Base-by-base conservation (phyloP, 2,797 vertebrate species). In the Pseudochirops corinnae region DNA sequence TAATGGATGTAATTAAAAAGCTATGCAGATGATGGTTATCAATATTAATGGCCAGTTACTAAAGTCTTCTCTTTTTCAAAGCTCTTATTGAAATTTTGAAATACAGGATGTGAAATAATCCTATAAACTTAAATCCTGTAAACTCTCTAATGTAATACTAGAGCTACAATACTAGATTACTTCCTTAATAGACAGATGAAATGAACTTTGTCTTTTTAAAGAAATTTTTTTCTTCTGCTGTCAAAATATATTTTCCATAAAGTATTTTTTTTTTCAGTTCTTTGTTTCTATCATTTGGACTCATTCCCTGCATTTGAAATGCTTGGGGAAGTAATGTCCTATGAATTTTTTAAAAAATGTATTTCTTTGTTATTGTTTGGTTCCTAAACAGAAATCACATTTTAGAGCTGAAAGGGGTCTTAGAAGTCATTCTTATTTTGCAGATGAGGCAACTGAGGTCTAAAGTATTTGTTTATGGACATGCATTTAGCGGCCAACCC, bases 81-180 rank as follows among this genome's bases (percentile, higher is more conserved):
- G 21, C 24, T 46, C 74, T 82, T 82, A 82, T 26, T 46, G 74
- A 55, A n/a, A 39, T 87, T 95, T 92, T 96, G 53, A 39, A 87
- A 87, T 91, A 67, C 4, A 94, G 50, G 3, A 29, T 91, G 94
- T 53, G 11, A 97, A 91, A 94, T 92, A 93, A 93, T 67, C 67
- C 87, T 91, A 93, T 57, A 94, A 60, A 55, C 56, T 55, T 55
- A 46, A 94, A 94, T 91, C 90, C 52, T 91, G 10, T 92, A 93
- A 56, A 56, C 18, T 9, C 62, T 94, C 28, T 4, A 82, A 33
- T 94, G 90, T 33, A 74, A 33, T 95, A 95, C 1, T 28, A 52
- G 57, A 56, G 14, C 11, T 91, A 12, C 91, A 95, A 60, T 46
- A 91, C 56, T 16, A 56, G 53, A 90, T 58, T 91, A 93, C 93